These are phyloP conservation scores for Caenorhabditis sinica DNA, from an alignment of 2,888 invertebrate genomes.

Conservation along the genomic window DNA sequence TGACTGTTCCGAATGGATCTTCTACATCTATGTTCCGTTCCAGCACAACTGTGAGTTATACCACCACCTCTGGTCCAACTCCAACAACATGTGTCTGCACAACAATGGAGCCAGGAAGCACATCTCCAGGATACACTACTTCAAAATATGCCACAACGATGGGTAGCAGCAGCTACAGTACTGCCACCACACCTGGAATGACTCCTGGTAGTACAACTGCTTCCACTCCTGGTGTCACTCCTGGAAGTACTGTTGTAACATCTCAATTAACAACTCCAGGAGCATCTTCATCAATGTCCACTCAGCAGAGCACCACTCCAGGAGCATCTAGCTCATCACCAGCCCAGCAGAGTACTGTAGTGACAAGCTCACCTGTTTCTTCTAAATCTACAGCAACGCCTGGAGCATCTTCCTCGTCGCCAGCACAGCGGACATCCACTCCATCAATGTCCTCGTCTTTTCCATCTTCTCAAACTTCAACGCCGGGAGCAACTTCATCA, in stretches of 20 bases:
- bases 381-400: not conserved
- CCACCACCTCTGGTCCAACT: constrained; percentile 9
- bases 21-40: constrained; percentile 6
- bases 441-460: too few relatives aligned
- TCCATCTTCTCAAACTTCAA: not conserved
- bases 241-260: not conserved
- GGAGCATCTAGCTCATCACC: not conserved
- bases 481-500: not conserved
- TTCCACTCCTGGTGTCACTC: not conserved
- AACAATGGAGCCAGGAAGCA: constrained; percentile 16
- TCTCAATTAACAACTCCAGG: constrained; percentile 6
- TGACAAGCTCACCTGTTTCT: not conserved
- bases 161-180: constrained; percentile 22
- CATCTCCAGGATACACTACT: constrained; percentile 18
- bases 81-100: constrained; percentile 25
- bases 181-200: constrained; percentile 1
- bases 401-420: not conserved
- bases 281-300: not conserved
- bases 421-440: too few relatives aligned
- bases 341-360: not conserved
- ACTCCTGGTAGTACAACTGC: constrained; percentile 4
- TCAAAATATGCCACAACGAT: constrained; percentile 8
- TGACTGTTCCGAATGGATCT: constrained; percentile 5
- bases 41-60: constrained; percentile 2
- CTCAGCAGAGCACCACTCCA: not conserved